A percentile compares a stretch with the other conserved stretches of the same genome.
Conservation (phyloP, 2,113 vertebrate genomes). For the Paralichthys olivaceus region DNA sequence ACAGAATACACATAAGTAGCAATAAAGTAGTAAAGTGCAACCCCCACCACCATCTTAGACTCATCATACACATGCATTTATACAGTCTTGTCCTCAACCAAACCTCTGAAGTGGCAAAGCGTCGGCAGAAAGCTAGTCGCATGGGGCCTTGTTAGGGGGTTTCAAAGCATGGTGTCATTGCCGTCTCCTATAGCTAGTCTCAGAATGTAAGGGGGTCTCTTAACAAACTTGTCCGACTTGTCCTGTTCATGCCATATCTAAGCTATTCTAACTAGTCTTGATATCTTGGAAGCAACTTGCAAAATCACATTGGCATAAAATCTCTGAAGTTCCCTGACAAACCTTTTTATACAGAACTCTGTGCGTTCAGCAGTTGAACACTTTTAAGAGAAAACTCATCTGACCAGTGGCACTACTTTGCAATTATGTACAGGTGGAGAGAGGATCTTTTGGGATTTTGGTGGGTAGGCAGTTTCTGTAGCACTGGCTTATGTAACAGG, state of each 20-base stretch:
- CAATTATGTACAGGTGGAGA: constrained; percentile 45
- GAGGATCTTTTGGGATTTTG: constrained; percentile 50
- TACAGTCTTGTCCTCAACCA: too few species aligned
- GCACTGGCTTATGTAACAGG: constrained; percentile 68
- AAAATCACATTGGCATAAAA: neutral
- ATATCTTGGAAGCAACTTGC: too few species aligned
- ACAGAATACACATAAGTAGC: too few species aligned
- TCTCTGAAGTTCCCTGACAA: neutral
- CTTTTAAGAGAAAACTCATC: constrained; percentile 16
- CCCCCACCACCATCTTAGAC: too few species aligned
- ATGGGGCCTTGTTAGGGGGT: too few species aligned
- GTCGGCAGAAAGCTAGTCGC: too few species aligned
- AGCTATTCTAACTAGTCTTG: neutral
- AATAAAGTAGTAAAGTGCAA: too few species aligned
- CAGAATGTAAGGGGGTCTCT: too few species aligned
- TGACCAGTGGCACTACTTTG: constrained; percentile 27
- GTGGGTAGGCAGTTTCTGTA: constrained; percentile 52
- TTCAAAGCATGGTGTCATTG: too few species aligned
- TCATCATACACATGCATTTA: too few species aligned
- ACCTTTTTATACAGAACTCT: neutral
- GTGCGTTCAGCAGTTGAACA: neutral
- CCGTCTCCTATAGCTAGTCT: too few species aligned
- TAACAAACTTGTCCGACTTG: neutral
- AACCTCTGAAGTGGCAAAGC: too few species aligned
- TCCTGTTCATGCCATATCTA: neutral